Base-by-base conservation (phyloP, 2,888 invertebrate genomes). In the Lepidonotus clava region DNA sequence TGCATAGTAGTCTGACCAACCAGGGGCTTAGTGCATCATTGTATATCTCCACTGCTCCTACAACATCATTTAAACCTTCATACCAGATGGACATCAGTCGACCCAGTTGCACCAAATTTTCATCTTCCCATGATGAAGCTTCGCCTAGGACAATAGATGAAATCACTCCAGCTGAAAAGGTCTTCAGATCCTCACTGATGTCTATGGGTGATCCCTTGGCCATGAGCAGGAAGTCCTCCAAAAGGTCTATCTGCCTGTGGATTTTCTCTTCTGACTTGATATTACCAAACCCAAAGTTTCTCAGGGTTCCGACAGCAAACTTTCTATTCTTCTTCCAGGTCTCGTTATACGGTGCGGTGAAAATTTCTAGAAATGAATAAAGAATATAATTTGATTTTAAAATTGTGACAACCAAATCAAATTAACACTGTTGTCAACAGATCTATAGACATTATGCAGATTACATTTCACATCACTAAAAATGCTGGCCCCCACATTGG, bases 271-370 rank as follows among this genome's bases (percentile, higher is more conserved):
- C 83, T 56, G 53, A 28, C n/a, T 32, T 56, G 14, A 34, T 18
- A 2, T 53, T 83, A 0, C 83, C 83, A 56, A 83, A 83, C 0
- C 83, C 83, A 83, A 40, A 83, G 21, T 14, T 53, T 36, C 34
- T 83, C 8, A 83, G 34, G 34, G 83, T 18, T 53, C 28, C 32
- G 32, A 56, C 4, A 5, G 53, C 53, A 53, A 83, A 83, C 34
- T 83, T 83, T 34, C 56, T 83, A 34, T 83, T 83, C 36, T 51
- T 56, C 56, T 53, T 83, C 83, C 83, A 83, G 32, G 28, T 34
- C n/a, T 83, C 53, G 28, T 53, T 83, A 34, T n/a, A 83, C 0
- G 83, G 83, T 34, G 53, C 34, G 0, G 38, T 1, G 24, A 61
- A 61, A 1, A 61, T 61, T 24, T 61, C 61, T 61, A 32, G 1